Percentiles rank a stretch among this genome's conserved stretches.
These are phyloP conservation scores for Neodon shergylaensis DNA, from an alignment of 2,113 vertebrate genomes.

Conservation along the genomic window DNA sequence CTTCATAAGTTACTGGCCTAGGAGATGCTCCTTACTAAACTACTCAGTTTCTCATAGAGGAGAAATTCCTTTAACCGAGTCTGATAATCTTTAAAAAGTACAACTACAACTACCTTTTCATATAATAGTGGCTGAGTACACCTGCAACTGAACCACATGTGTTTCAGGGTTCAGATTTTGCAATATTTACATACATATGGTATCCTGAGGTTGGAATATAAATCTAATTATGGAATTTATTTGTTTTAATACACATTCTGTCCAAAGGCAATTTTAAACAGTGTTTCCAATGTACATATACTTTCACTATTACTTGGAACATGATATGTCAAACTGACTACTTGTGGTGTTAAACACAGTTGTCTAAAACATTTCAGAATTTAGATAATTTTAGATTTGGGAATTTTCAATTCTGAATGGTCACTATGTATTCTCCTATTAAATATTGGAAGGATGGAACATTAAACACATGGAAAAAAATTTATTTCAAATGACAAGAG, in stretches of 20 bases:
- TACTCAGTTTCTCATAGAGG: slow-evolving; percentile 39
- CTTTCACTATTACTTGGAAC: not conserved
- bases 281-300: not conserved
- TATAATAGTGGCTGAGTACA: not conserved
- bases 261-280: not conserved
- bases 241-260: not conserved
- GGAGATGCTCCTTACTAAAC: not conserved
- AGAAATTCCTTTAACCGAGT: slow-evolving; percentile 15
- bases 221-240: not conserved
- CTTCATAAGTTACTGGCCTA: not conserved
- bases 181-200: not conserved
- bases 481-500: not conserved
- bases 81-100: not conserved
- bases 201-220: not conserved
- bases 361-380: not conserved
- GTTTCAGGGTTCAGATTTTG: not conserved
- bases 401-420: not conserved
- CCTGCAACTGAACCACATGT: not conserved
- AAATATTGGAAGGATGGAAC: not conserved
- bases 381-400: not conserved
- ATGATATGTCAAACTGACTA: not conserved
- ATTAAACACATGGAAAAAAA: slow-evolving; percentile 15
- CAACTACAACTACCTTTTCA: slow-evolving; percentile 10
- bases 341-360: not conserved
- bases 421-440: slow-evolving; percentile 5